These are phyloP conservation scores for Diabrotica balteata DNA, from an alignment of 2,888 invertebrate genomes.

Conservation along the genomic window DNA sequence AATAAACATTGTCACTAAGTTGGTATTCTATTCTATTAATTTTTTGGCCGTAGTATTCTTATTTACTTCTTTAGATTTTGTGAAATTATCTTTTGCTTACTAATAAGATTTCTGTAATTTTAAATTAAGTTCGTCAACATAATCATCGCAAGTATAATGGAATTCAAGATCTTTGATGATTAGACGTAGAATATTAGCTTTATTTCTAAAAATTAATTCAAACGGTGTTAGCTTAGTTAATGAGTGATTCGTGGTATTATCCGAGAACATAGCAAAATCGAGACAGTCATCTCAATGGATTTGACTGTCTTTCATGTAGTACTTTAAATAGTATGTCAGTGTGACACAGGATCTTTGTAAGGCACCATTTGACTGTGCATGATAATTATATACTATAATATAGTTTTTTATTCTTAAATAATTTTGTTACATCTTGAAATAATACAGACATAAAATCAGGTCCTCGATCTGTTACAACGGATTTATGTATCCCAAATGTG, in stretches of 20 bases:
- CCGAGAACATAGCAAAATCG: constrained; percentile 43
- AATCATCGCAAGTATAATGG: constrained; percentile 44
- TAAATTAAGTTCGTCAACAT: constrained; percentile 34
- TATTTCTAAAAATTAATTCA: constrained; percentile 38
- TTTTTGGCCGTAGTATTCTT: too few species aligned
- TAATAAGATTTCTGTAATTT: constrained; percentile 41
- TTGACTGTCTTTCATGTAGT: too few species aligned
- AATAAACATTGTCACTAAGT: too few species aligned
- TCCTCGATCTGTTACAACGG: constrained; percentile 45
- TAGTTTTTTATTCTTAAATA: constrained; percentile 25
- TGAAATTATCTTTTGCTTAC: too few species aligned
- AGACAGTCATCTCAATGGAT: constrained; percentile 48
- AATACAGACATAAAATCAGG: constrained; percentile 41
- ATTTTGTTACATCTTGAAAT: constrained; percentile 11
- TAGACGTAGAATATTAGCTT: constrained; percentile 15
- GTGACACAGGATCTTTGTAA: constrained; percentile 38
- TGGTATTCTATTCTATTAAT: too few species aligned
- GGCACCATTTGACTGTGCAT: constrained; percentile 37
- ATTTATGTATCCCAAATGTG: constrained; percentile 45
- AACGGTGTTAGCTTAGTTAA: constrained; percentile 40
- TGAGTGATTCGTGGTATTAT: constrained; percentile 35
- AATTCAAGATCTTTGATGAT: constrained; percentile 37
- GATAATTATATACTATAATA: constrained; percentile 38
- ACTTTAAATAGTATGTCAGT: constrained; percentile 32
- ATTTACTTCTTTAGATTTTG: too few species aligned